A percentile compares a stretch with the other conserved stretches of the same genome.
Conservation (phyloP, 2,797 vertebrate species). For the Monodelphis domestica region DNA sequence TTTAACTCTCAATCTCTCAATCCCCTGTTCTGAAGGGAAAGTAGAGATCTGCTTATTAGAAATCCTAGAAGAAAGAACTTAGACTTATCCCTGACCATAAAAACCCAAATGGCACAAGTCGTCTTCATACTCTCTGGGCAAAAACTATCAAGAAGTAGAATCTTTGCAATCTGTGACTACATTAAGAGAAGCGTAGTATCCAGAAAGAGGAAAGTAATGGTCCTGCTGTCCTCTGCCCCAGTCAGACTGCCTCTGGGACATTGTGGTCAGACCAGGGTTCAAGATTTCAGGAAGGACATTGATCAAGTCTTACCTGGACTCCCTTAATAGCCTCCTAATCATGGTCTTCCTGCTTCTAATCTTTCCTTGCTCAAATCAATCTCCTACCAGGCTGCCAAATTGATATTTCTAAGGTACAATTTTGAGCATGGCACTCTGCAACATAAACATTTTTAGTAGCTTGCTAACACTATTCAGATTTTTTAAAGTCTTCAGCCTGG, state of each 20-base stretch:
- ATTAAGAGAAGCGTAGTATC: background rate
- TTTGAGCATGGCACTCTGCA: background rate
- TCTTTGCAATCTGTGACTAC: background rate
- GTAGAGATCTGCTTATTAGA: background rate
- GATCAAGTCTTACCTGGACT: background rate
- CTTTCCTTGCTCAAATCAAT: background rate
- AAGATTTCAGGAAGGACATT: background rate
- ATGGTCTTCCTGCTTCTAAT: background rate
- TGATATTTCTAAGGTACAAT: background rate
- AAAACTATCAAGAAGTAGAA: background rate
- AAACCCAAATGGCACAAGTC: background rate
- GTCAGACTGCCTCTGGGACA: background rate
- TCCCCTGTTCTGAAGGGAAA: conserved; percentile 18
- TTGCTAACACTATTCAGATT: background rate
- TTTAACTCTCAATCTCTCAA: background rate
- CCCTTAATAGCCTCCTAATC: background rate
- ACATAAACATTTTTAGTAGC: background rate
- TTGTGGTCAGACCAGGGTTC: background rate
- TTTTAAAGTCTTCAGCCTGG: background rate
- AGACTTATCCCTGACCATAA: conserved; percentile 2
- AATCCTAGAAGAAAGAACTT: background rate
- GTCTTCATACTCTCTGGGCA: background rate
- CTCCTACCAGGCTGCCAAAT: background rate
- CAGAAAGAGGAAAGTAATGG: background rate
- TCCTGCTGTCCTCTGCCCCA: background rate